A percentile compares a stretch with the other conserved stretches of the same genome.
Evolutionary conservation across 2,797 vertebrate species (phyloP).

Genomic region (Acipenser oxyrinchus): DNA sequence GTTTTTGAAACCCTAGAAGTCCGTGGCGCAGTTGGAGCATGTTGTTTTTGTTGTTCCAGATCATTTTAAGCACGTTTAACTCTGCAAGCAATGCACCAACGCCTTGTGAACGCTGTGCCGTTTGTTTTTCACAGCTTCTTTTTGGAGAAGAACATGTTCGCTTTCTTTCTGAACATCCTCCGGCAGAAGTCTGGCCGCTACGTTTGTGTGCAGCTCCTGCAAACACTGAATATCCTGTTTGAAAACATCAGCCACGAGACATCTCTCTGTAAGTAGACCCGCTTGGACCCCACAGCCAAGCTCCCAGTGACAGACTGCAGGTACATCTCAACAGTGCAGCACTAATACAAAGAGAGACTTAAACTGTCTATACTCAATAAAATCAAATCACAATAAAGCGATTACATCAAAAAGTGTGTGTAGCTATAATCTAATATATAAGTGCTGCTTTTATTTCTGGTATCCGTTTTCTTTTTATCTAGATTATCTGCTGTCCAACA

Average conservation of each 20-base stretch:
- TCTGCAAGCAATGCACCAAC: not conserved
- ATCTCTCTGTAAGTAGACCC: conserved; percentile 78
- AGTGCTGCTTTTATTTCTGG: too few species aligned
- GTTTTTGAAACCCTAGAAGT: too few species aligned
- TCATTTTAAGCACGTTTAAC: not conserved
- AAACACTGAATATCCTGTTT: conserved; percentile 96
- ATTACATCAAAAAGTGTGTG: not conserved
- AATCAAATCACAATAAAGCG: too few species aligned
- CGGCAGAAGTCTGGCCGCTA: conserved; percentile 95
- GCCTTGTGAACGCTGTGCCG: not conserved
- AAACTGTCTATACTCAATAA: too few species aligned
- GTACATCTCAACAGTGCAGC: too few species aligned
- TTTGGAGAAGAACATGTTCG: conserved; percentile 98
- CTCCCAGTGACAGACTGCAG: too few species aligned
- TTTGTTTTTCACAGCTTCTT: conserved; percentile 73
- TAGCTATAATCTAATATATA: not conserved
- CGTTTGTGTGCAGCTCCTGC: conserved; percentile 91
- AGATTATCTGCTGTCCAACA: conserved; percentile 97
- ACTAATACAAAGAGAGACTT: too few species aligned
- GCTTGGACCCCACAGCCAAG: too few species aligned
- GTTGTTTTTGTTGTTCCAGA: not conserved
- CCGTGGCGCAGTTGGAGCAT: too few species aligned
- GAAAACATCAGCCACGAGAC: conserved; percentile 98
- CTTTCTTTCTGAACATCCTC: conserved; percentile 96
- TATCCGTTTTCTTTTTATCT: conserved; percentile 7